Evolutionary conservation across 2,888 invertebrate genomes (phyloP), one percentile per base, ranked within the genome.

Genomic region (Diarsia rubi): DNA sequence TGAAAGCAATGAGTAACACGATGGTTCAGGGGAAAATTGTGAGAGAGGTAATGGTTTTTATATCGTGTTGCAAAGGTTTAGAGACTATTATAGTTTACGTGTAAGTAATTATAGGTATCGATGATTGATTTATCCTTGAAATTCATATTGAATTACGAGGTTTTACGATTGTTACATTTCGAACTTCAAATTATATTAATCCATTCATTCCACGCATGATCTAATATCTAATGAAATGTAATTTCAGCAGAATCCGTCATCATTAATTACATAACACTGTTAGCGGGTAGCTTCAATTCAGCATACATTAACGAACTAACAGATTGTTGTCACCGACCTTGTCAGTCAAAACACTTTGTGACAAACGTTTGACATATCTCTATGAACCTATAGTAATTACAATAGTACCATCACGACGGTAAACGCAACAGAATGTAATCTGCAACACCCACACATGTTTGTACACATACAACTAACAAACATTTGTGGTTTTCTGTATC

Each of bases 401-500:
- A 87, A 86, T 88, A 83, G 79, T 90, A 86, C 86, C 88, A 90
- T 88, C 82, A 83, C 79, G 81, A 81, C 78, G 65, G 84, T 88
- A 89, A 90, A 89, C 88, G 85, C 83, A 85, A 89, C 88, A 86
- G 71, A 89, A 90, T 90, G 88, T 91, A 89, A 90, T 91, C 90
- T 90, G 80, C 81, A 81, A 85, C 90, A 89, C 92, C 86, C 90
- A 92, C 92, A 92, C 91, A 88, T 86, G 84, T 89, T 87, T 89
- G 85, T 90, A 80, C 86, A 85, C 86, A 85, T 82, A 86, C 80
- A 88, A 88, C 88, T 73, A 42, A 42, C 78, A 75, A 79, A 86
- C 84, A 92, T 89, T 90, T 92, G 93, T 90, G 91, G 91, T 92
- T 92, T 92, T 90, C 88, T 91, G 93, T 93, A 93, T 93, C 92